phyloP scores from a whole-genome alignment of 2,797 vertebrate genomes.

The Pseudochirops corinnae region DNA sequence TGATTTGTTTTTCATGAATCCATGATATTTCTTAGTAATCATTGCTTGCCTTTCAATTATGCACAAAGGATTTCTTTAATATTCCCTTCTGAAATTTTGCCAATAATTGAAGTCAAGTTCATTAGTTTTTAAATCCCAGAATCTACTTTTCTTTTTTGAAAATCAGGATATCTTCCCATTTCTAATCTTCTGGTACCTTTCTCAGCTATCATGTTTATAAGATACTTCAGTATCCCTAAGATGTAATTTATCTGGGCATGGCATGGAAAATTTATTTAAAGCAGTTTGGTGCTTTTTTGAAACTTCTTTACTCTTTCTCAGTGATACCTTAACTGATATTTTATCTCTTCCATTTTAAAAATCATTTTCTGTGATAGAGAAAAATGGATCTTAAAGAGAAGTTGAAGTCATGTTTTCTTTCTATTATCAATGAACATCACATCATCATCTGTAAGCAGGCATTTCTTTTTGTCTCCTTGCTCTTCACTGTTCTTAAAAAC shows the following conservation, averaged over 20 bases:
- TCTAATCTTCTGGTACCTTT: background rate
- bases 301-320: background rate
- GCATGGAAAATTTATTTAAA: background rate
- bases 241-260: background rate
- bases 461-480: background rate
- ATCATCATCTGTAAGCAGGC: background rate
- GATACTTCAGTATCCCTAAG: background rate
- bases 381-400: background rate
- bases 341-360: background rate
- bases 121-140: background rate
- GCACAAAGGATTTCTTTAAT: background rate
- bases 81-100: background rate
- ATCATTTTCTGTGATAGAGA: background rate
- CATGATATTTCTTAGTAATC: background rate
- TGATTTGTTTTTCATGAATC: background rate
- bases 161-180: background rate
- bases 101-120: background rate
- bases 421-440: background rate
- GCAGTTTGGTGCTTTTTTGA: background rate
- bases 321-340: background rate
- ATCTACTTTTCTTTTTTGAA: background rate
- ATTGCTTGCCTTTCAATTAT: background rate
- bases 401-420: background rate
- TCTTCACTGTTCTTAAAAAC: background rate
- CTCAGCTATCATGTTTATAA: background rate